phyloP scores from a whole-genome alignment of 2,888 invertebrate species.

The Taphrorychus bicolor region DNA sequence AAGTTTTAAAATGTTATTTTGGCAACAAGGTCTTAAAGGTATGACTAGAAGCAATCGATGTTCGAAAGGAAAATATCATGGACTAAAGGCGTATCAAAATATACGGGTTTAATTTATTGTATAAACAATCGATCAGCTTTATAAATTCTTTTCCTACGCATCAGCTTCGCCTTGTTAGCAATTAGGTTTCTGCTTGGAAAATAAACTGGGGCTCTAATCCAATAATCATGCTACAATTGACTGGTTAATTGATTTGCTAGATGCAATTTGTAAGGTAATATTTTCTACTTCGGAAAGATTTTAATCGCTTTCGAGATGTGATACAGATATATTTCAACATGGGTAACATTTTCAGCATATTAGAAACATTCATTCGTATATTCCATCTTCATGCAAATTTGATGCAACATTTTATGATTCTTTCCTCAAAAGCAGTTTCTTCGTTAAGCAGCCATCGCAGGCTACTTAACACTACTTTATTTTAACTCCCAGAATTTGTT shows the following conservation, averaged over 20 bases:
- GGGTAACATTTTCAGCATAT: no score
- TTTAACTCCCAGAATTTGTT: no score
- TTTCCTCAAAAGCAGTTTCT: no score
- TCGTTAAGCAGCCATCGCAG: no score
- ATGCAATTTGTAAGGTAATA: not conserved
- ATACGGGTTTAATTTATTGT: constrained; percentile 26
- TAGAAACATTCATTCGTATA: no score
- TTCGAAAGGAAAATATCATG: not conserved
- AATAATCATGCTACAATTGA: not conserved
- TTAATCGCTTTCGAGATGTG: not conserved
- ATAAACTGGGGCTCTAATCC: not conserved
- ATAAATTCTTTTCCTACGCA: constrained; percentile 25
- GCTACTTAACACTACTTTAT: no score
- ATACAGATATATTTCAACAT: not conserved
- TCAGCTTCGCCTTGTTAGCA: not conserved
- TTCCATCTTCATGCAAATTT: no score
- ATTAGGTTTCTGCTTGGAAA: not conserved
- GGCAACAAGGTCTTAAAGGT: no score
- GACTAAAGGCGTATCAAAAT: constrained; percentile 20
- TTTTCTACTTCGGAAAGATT: not conserved
- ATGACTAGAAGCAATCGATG: no score
- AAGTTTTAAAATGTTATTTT: no score
- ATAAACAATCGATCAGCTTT: constrained; percentile 22
- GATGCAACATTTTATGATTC: no score
- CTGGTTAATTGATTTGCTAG: not conserved